Conservation (phyloP, 2,113 vertebrate genomes). For the Cyprinodon brontotheroides region DNA sequence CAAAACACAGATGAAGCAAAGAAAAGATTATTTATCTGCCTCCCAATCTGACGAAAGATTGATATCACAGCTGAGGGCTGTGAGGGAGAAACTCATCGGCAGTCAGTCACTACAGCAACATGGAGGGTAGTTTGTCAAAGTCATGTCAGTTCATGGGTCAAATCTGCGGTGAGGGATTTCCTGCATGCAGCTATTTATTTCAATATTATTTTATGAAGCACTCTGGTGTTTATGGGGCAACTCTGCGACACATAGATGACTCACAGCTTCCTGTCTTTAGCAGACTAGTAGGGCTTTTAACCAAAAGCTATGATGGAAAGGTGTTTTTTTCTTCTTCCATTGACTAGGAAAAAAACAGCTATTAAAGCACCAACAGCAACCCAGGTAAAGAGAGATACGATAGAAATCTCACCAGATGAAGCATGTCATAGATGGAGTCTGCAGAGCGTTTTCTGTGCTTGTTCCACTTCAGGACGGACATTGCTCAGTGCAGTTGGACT, state of each 20-base stretch:
- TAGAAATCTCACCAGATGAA: constrained; percentile 87
- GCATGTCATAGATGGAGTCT: constrained; percentile 84
- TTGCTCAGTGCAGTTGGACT: constrained; percentile 48
- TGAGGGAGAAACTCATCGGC: constrained; percentile 17
- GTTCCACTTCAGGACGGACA: constrained; percentile 80
- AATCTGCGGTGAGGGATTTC: constrained; percentile 1
- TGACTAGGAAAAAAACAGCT: constrained; percentile 8
- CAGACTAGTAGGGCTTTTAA: constrained; percentile 38
- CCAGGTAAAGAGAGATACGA: constrained; percentile 15
- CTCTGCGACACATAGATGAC: constrained; percentile 59
- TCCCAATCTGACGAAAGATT: constrained; percentile 23
- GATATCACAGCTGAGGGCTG: constrained; percentile 20
- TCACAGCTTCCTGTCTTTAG: constrained; percentile 61
- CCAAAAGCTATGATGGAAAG: constrained; percentile 22
- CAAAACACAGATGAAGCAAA: neutral
- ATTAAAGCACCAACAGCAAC: constrained; percentile 9
- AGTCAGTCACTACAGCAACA: neutral
- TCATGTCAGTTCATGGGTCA: neutral
- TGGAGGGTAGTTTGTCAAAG: constrained; percentile 18
- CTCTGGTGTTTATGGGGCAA: constrained; percentile 44
- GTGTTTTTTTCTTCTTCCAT: constrained; percentile 18
- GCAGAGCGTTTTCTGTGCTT: constrained; percentile 79
- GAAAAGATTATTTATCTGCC: constrained; percentile 7
- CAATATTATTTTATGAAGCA: constrained; percentile 28
- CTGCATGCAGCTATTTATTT: constrained; percentile 17